A percentile compares a stretch with the other conserved stretches of the same genome.
Evolutionary conservation across 2,888 invertebrate species (phyloP).

Genomic region (Epirrita christyi): DNA sequence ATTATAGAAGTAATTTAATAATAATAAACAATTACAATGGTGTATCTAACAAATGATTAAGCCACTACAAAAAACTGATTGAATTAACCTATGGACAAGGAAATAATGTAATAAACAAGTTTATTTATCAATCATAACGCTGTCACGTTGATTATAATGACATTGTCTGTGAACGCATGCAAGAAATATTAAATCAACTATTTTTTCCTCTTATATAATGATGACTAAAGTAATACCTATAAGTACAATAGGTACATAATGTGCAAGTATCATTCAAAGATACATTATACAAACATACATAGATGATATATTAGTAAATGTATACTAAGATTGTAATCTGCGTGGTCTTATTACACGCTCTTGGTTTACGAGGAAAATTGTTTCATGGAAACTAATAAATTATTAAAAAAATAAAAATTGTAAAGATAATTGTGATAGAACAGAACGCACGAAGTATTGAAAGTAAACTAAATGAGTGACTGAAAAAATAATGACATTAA

Average conservation of each 20-base stretch:
- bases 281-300: too few species aligned
- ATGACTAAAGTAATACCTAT: not conserved
- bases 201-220: constrained; percentile 31
- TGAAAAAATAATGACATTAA: not conserved
- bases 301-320: not conserved
- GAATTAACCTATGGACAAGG: constrained; percentile 31
- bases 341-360: constrained; percentile 16
- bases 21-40: constrained; percentile 5
- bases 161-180: constrained; percentile 19
- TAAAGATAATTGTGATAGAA: constrained; percentile 13
- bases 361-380: constrained; percentile 18
- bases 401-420: constrained; percentile 1
- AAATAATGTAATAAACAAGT: constrained; percentile 28
- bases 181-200: constrained; percentile 15
- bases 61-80: constrained; percentile 21
- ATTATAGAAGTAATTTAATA: constrained; percentile 1
- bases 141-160: constrained; percentile 28
- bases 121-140: constrained; percentile 29
- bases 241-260: constrained; percentile 21
- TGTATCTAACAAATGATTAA: constrained; percentile 16
- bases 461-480: not conserved
- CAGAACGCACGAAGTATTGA: not conserved
- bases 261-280: not conserved
- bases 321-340: constrained; percentile 15
- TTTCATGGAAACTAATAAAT: constrained; percentile 16